Percentiles rank a stretch among this genome's conserved stretches.
These are phyloP conservation scores for Drosophila prosaltans DNA, from an alignment of 1,140 invertebrate genomes.

Conservation along the genomic window DNA sequence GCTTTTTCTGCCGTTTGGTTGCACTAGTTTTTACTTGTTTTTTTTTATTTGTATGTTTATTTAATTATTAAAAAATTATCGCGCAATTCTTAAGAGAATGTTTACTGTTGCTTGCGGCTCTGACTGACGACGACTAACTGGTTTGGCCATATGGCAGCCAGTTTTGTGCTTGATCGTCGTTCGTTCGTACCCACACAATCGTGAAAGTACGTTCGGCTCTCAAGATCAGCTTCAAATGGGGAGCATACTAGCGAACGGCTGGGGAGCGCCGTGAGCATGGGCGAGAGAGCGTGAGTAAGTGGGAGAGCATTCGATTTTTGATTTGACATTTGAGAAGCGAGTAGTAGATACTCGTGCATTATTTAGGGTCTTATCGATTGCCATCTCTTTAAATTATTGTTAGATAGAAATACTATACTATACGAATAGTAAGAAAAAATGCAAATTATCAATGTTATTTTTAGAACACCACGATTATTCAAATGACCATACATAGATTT, in stretches of 20 bases:
- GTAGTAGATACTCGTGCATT: neutral
- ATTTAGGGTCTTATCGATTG: neutral
- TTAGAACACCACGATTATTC: neutral
- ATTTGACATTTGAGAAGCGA: neutral
- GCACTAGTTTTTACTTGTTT: constrained; percentile 37
- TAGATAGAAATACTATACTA: neutral
- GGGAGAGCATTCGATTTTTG: constrained; percentile 8
- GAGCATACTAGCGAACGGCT: neutral
- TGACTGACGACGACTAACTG: constrained; percentile 69
- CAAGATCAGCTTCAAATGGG: neutral
- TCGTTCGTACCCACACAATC: neutral
- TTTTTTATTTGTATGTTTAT: constrained; percentile 25
- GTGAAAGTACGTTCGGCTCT: neutral
- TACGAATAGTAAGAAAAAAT: neutral
- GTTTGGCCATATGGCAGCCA: constrained; percentile 65
- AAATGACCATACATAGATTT: neutral
- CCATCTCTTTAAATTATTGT: neutral
- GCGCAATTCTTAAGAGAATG: constrained; percentile 22
- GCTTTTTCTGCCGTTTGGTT: constrained; percentile 38
- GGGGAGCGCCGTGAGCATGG: constrained; percentile 5
- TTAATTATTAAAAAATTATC: constrained; percentile 29
- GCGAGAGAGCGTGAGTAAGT: neutral
- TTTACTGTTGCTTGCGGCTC: constrained; percentile 53
- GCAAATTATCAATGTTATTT: neutral
- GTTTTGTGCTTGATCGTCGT: constrained; percentile 60